Percentiles rank a stretch among this genome's conserved stretches.
Conservation (phyloP, 2,888 invertebrate species). For the Tuberolachnus salignus region DNA sequence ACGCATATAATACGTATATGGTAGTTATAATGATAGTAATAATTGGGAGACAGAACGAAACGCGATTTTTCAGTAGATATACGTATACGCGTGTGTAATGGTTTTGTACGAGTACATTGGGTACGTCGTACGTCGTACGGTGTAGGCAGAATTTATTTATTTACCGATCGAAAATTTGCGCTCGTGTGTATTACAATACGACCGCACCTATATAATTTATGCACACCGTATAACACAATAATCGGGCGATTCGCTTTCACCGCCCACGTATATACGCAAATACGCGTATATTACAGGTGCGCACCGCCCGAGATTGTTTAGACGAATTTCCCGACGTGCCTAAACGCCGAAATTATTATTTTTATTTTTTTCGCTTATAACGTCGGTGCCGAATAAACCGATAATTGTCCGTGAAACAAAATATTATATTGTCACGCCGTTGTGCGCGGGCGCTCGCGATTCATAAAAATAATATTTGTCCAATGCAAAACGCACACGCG, state of each 20-base stretch:
- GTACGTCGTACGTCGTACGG: too few species aligned
- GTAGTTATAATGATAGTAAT: too few species aligned
- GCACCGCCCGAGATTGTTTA: background rate
- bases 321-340: background rate
- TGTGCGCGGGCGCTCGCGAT: background rate
- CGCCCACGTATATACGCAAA: background rate
- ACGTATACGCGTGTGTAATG: background rate
- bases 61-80: background rate
- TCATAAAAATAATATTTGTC: too few species aligned
- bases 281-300: too few species aligned
- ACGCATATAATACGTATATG: too few species aligned
- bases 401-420: constrained; percentile 28
- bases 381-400: background rate
- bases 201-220: background rate
- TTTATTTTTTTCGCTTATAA: background rate
- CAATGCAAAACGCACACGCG: too few species aligned
- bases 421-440: too few species aligned
- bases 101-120: too few species aligned
- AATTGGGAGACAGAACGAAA: too few species aligned
- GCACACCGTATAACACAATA: background rate
- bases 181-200: background rate
- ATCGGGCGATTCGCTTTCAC: constrained; percentile 24
- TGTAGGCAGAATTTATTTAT: too few species aligned
- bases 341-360: background rate
- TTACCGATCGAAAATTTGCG: background rate